Base-by-base conservation (phyloP, 2,797 vertebrate species). In the Scolopax rusticola region DNA sequence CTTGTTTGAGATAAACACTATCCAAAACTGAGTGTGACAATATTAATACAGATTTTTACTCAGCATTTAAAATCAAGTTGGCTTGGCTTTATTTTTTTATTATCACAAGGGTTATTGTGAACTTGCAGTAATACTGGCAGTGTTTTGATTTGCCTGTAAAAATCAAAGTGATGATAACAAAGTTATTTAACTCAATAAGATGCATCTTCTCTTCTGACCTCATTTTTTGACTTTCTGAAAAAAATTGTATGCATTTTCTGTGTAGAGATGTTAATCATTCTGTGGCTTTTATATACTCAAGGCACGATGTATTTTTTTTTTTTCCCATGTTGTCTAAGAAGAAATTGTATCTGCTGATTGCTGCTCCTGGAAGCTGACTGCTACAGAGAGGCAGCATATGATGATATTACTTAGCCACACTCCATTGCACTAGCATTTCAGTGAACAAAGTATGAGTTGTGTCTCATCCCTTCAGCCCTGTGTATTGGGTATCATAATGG, bases 381-480 rank as follows among this genome's bases (percentile, higher is more conserved):
- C 80, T 69, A 1, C 33, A 50, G 68, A 77, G 82, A 65, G 38
- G 32, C 83, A 50, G 54, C 61, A 24, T 63, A 15, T 67, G 80
- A 71, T 84, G 84, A 25, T 94, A 68, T 84, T 54, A n/a, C 48
- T 93, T 91, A 80, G 54, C 77, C 17, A 57, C 59, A 48, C 45
- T 87, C 59, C 48, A 43, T 61, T 93, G 91, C 88, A 65, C 74
- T 56, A 68, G 43, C 67, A 47, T 84, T 93, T 92, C 60, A 53
- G 48, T 76, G 86, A 89, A 54, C 54, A 48, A 90, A 94, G 54
- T 86, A 73, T 71, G 82, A 63, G 75, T 92, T 33, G 14, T 18
- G 61, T 92, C 83, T 96, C 33, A 20, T 87, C 53, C 67, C 77
- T 90, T 75, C 82, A 83, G 65, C 54, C 13, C 71, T 87, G 63